These are phyloP conservation scores for Centropus unirufus DNA, from an alignment of 2,113 vertebrate species.

Conservation along the genomic window DNA sequence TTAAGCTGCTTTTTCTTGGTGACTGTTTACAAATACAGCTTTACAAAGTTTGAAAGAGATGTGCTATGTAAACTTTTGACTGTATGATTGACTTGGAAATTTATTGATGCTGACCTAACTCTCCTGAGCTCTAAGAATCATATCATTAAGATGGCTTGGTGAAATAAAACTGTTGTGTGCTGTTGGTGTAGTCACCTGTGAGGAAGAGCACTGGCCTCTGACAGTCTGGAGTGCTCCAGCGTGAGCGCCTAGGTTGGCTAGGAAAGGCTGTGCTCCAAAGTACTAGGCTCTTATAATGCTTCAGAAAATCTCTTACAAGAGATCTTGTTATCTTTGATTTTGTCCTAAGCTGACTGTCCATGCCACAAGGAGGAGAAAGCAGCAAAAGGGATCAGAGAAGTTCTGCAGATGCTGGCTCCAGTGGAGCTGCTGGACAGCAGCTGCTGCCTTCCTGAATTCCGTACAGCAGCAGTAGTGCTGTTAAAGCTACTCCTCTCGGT, in stretches of 20 bases:
- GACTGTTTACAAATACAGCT: background rate
- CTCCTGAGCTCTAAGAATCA: accelerated
- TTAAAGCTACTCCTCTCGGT: background rate
- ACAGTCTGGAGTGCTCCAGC: accelerated
- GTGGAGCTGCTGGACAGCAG: background rate
- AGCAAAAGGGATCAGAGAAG: background rate
- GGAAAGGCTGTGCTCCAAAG: background rate
- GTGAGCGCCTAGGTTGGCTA: background rate
- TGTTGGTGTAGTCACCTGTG: background rate
- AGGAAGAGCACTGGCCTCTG: background rate
- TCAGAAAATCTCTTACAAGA: background rate
- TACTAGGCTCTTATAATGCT: background rate
- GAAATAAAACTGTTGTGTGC: background rate
- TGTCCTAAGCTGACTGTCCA: background rate
- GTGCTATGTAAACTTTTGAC: background rate
- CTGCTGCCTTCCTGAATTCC: background rate
- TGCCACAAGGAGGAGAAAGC: background rate
- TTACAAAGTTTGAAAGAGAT: background rate
- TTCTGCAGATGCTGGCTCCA: background rate
- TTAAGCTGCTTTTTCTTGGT: background rate
- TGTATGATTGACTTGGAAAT: background rate
- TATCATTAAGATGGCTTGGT: background rate
- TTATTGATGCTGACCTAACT: background rate
- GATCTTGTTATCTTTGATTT: background rate
- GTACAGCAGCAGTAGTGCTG: background rate